A percentile compares a stretch with the other conserved stretches of the same genome.
Conservation (phyloP, 2,888 invertebrate species). For the Leptopilina drosophilae region DNA sequence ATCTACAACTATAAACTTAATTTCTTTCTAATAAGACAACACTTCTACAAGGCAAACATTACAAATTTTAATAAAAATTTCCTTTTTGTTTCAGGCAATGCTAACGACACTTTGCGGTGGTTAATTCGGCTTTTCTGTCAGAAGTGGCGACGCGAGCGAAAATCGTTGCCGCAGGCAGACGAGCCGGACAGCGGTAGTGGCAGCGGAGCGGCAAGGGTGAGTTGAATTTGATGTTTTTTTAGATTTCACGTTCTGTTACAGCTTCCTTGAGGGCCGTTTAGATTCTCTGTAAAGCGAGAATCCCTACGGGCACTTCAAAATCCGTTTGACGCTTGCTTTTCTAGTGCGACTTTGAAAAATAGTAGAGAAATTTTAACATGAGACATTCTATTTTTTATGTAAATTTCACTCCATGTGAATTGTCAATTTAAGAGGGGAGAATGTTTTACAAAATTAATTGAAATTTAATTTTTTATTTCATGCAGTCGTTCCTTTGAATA, state of each 20-base stretch:
- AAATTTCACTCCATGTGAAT: no score
- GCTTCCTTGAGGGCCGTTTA: slow-evolving; percentile 22
- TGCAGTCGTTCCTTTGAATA: no score
- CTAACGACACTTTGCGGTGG: slow-evolving; percentile 61
- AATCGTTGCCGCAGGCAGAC: slow-evolving; percentile 71
- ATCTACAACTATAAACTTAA: no score
- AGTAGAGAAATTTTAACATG: neutral
- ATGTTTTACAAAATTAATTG: no score
- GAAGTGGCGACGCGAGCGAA: slow-evolving; percentile 69
- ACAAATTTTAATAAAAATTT: slow-evolving; percentile 59
- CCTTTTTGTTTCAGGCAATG: slow-evolving; percentile 70
- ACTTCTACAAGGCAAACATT: no score
- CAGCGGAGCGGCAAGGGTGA: slow-evolving; percentile 75
- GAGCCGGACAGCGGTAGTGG: slow-evolving; percentile 75
- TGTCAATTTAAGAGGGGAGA: no score
- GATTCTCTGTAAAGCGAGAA: slow-evolving; percentile 1
- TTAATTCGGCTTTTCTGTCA: slow-evolving; percentile 60
- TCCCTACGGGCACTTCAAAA: slow-evolving; percentile 12
- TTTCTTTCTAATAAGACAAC: no score
- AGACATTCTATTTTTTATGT: no score
- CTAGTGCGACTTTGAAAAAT: neutral
- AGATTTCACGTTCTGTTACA: slow-evolving; percentile 7
- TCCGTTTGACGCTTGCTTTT: slow-evolving; percentile 6
- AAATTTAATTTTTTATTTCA: no score
- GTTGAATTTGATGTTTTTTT: slow-evolving; percentile 48